A percentile compares a stretch with the other conserved stretches of the same genome.
phyloP scores from a whole-genome alignment of 2,888 invertebrate species.

The Gastrophysa polygoni region DNA sequence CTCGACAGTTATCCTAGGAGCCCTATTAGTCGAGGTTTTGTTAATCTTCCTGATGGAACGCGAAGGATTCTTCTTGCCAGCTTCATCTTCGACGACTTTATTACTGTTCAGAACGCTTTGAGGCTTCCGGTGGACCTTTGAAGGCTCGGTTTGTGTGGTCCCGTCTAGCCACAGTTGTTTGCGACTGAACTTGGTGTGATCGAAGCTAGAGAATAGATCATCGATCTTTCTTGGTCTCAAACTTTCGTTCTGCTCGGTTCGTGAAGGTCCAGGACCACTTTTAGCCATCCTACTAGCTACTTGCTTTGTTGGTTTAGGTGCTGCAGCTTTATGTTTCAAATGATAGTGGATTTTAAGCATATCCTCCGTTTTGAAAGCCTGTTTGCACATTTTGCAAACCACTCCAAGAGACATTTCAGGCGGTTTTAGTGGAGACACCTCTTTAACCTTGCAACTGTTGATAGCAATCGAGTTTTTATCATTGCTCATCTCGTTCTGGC shows the following conservation, averaged over 20 bases:
- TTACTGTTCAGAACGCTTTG: no score
- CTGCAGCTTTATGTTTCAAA: background rate
- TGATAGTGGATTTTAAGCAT: background rate
- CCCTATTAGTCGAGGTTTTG: no score
- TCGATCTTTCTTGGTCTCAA: background rate
- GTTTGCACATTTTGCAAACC: slow-evolving; percentile 1
- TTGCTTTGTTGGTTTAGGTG: background rate
- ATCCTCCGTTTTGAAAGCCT: background rate
- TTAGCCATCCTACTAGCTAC: no score
- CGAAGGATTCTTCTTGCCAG: no score
- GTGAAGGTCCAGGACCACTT: no score
- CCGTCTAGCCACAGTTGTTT: background rate
- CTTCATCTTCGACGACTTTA: no score
- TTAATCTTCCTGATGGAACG: no score
- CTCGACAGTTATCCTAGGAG: no score
- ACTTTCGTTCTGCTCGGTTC: background rate
- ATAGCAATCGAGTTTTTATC: background rate
- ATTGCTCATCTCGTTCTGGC: background rate
- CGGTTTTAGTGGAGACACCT: background rate
- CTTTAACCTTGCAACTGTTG: background rate
- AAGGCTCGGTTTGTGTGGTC: no score
- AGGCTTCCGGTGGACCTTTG: no score
- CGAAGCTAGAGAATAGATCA: background rate
- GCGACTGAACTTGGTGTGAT: background rate
- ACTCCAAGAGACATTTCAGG: background rate